A percentile compares a stretch with the other conserved stretches of the same genome.
phyloP scores from a whole-genome alignment of 2,888 invertebrate species.

The Epicampocera succincta region DNA sequence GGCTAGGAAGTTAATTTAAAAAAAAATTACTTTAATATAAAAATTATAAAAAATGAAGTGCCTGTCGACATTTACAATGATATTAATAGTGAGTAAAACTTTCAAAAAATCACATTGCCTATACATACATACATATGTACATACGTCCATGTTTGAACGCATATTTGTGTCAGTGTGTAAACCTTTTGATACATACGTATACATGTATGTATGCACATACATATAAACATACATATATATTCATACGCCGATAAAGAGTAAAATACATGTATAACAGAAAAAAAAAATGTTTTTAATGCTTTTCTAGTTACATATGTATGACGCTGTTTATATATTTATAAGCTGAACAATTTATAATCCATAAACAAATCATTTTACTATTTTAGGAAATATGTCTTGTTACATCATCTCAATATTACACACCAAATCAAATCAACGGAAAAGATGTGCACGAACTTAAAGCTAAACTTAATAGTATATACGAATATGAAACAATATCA shows the following conservation, averaged over 20 bases:
- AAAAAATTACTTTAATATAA: constrained; percentile 6
- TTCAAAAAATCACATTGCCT: background rate
- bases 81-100: constrained; percentile 66
- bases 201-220: too few species aligned
- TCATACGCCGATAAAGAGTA: too few species aligned
- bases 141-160: too few species aligned
- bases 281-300: background rate
- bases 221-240: too few species aligned
- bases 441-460: constrained; percentile 11
- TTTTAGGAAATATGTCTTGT: constrained; percentile 38
- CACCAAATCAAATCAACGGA: constrained; percentile 12
- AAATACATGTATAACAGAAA: too few species aligned
- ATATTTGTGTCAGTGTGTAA: too few species aligned
- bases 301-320: background rate
- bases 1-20: background rate
- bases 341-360: too few species aligned
- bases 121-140: background rate
- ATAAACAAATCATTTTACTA: background rate
- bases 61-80: constrained; percentile 46
- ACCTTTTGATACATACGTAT: too few species aligned
- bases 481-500: constrained; percentile 38
- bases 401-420: constrained; percentile 15
- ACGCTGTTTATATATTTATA: background rate
- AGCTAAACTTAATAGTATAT: constrained; percentile 30
- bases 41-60: constrained; percentile 57